Base-by-base conservation (phyloP, 2,797 vertebrate genomes). In the Hippopotamyrus pictus region DNA sequence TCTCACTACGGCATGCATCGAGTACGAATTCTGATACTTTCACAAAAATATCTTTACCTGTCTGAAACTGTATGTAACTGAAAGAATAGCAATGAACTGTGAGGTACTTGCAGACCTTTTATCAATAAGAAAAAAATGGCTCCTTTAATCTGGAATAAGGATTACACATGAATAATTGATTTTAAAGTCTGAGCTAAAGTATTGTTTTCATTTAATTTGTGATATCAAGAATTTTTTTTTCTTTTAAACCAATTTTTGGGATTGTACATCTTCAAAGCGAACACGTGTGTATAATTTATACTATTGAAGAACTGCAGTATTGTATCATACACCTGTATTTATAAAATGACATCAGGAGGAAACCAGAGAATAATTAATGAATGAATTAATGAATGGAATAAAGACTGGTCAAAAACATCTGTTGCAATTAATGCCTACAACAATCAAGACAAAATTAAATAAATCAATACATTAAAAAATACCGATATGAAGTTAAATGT, bases 11-110 rank as follows among this genome's bases (percentile, higher is more conserved):
- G 41, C 33, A 41, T 51, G 6, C 37, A 84, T 3, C 51, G 51
- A 59, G 50, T 41, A 54, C 53, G n/a, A 65, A 54, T 89, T 88
- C 54, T 29, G 46, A 69, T n/a, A 33, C 59, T 86, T 86, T 54
- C 48, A 22, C 50, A 85, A 51, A 48, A 46, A 50, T 88, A 62
- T 88, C 41, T 82, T 50, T 89, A 84, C 48, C 57, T 84, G 59
- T 59, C 54, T 87, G 48, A 84, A 22, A 14, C 14, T 85, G 59
- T 88, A 11, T 17, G 14, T 87, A 53, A 65, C 79, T 88, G 69
- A 88, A 83, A 62, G 33, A 8, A 46, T 59, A 89, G 48, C 87
- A 59, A 89, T 59, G 73, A 79, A 51, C 37, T 82, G 44, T 76
- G 41, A 89, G 29, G 44, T 69, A 87, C 57, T 54, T 37, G 37